phyloP scores from a whole-genome alignment of 30 jellyfish, hydroid and myxozoan species.

The Morbakka virulenta region DNA sequence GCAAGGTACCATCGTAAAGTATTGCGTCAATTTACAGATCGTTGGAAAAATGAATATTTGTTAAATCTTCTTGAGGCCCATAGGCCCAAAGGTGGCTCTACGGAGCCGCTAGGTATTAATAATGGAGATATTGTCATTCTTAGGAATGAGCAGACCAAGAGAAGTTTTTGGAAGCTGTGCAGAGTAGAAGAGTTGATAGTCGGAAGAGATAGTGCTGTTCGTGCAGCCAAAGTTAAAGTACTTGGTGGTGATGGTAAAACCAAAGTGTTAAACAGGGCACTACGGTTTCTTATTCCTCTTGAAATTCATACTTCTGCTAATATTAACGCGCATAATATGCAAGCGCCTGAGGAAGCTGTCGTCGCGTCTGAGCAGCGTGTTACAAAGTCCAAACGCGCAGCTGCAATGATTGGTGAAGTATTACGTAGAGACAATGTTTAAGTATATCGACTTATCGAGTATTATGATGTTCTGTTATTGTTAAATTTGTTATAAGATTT shows the following conservation, averaged over 20 bases:
- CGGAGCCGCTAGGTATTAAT: not conserved
- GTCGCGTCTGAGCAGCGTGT: too few relatives aligned
- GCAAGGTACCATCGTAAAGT: conserved; percentile 6
- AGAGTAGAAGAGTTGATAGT: conserved; percentile 5
- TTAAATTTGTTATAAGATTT: not conserved
- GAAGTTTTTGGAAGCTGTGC: conserved; percentile 11
- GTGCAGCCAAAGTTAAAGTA: conserved; percentile 25
- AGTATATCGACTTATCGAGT: not conserved
- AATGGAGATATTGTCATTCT: conserved; percentile 3
- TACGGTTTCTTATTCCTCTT: conserved; percentile 1
- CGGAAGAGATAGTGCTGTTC: conserved; percentile 19
- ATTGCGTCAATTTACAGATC: conserved; percentile 7
- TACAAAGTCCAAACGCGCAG: conserved; percentile 5
- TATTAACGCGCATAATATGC: too few relatives aligned
- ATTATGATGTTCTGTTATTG: not conserved
- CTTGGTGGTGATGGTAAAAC: conserved; percentile 17
- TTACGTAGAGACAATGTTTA: not conserved
- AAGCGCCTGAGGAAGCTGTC: conserved; percentile 16
- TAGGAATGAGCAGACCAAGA: conserved; percentile 5
- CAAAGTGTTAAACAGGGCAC: not conserved
- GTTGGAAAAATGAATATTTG: conserved; percentile 6
- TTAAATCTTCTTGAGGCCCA: not conserved
- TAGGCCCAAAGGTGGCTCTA: not conserved
- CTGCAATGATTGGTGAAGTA: conserved; percentile 10
- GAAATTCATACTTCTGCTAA: not conserved